Percentiles rank a stretch among this genome's conserved stretches.
phyloP scores from a whole-genome alignment of 2,888 invertebrate genomes.

The Apomyelois bistriatella region DNA sequence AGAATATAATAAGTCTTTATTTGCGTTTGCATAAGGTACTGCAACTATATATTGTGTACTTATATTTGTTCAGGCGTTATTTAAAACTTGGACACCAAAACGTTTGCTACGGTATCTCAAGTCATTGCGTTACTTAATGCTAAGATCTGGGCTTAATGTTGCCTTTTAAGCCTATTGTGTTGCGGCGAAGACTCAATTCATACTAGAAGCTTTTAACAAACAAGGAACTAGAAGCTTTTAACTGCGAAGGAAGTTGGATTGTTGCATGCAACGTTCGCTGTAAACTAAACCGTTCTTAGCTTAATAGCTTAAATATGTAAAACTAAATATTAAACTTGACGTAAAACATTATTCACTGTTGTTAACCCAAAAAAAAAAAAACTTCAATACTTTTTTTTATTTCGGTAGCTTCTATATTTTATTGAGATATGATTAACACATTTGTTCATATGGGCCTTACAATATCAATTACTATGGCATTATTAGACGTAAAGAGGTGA shows the following conservation, averaged over 20 bases:
- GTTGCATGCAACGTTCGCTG: constrained; percentile 33
- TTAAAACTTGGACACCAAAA: constrained; percentile 19
- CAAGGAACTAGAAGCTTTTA: constrained; percentile 65
- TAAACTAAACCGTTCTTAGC: background rate
- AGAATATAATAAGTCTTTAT: too few species aligned
- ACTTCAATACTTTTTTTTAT: too few species aligned
- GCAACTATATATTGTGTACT: too few species aligned
- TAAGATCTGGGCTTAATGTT: constrained; percentile 64
- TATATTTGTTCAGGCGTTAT: background rate
- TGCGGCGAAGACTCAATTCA: constrained; percentile 52
- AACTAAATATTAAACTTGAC: background rate
- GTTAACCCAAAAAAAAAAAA: too few species aligned
- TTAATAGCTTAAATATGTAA: background rate
- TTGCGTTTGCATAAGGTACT: too few species aligned
- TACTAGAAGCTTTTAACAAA: constrained; percentile 60
- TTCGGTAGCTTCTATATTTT: too few species aligned
- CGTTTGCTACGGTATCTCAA: constrained; percentile 42
- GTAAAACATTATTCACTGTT: too few species aligned
- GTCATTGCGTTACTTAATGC: constrained; percentile 62
- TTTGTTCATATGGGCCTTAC: too few species aligned
- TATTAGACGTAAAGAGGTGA: too few species aligned
- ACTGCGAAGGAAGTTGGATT: constrained; percentile 50
- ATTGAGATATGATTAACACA: too few species aligned
- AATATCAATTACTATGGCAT: too few species aligned
- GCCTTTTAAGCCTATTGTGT: constrained; percentile 63